Conservation (phyloP, 2,797 vertebrate species). For the Macropodus opercularis region DNA sequence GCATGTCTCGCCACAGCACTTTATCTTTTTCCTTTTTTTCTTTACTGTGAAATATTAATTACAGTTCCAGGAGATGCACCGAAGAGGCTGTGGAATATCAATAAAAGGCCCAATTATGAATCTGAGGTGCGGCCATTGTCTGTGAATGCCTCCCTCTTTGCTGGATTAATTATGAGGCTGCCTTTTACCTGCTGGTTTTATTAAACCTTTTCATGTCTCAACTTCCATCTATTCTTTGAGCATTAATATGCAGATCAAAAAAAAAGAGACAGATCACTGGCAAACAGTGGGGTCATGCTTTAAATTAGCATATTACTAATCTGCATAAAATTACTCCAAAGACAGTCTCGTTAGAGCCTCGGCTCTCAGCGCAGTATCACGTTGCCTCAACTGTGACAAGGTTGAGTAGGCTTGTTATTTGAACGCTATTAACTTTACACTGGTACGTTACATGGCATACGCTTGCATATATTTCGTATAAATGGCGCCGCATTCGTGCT, state of each 20-base stretch:
- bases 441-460: conserved; percentile 61
- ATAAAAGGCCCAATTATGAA: conserved; percentile 77
- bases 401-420: conserved; percentile 70
- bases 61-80: conserved; percentile 60
- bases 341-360: conserved; percentile 71
- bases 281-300: conserved; percentile 77
- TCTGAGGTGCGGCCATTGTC: conserved; percentile 70
- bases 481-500: conserved; percentile 36
- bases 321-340: conserved; percentile 77
- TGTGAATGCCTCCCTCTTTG: conserved; percentile 66
- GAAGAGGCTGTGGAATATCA: conserved; percentile 73
- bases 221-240: conserved; percentile 71
- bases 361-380: conserved; percentile 60
- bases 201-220: conserved; percentile 79
- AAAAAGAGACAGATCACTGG: conserved; percentile 66
- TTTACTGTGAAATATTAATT: conserved; percentile 64
- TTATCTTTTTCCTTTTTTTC: neutral
- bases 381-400: conserved; percentile 59
- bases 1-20: conserved; percentile 20
- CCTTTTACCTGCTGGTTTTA: conserved; percentile 79
- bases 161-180: conserved; percentile 74
- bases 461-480: conserved; percentile 54
- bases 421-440: conserved; percentile 72
- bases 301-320: conserved; percentile 79
- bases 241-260: conserved; percentile 83